Base-by-base conservation (phyloP, 2,113 vertebrate genomes). In the Rutilus rutilus region DNA sequence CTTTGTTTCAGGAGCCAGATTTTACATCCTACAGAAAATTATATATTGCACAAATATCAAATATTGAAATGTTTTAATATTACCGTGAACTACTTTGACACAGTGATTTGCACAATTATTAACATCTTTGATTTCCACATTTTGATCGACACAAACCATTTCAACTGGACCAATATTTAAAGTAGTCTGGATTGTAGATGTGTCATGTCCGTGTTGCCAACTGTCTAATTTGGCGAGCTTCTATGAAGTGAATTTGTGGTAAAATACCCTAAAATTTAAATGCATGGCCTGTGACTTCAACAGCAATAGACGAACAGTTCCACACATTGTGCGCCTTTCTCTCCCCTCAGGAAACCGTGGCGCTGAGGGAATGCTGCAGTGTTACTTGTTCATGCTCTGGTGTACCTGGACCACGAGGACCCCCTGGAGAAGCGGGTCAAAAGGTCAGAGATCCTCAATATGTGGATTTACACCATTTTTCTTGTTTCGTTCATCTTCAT, bases 301-400 rank as follows among this genome's bases (percentile, higher is more conserved):
- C 65, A 69, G 8, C 17, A 69, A 10, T 21, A 69, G 3, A 36
- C 7, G 2, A 10, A 21, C 17, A 4, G 30, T 69, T 69, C 21
- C 30, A 36, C 17, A 36, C 64, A 65, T 65, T 19, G 64, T 65
- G 2, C 0, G 6, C 6, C 1, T 69, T 69, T 82, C 19, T 87
- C n/a, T 21, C 23, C 71, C 90, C 93, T 84, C 81, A 97, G 96
- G 93, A 96, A 81, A 57, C 91, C 0, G 85, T 97, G 86, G 92
- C 93, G 0, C 94, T 96, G 89, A 93, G 94, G 33, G 91, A 93
- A 73, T 99, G 97, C 92, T 98, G 97, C 80, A 71, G 87, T 0
- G 90, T 95, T 59, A 75, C 91, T 79, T 95, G 93, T 89, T 96
- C 96, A 76, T 97, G 97, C 90, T 86, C 92, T 0, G 97, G 97